Evolutionary conservation across 2,797 vertebrate species (phyloP), one percentile per base, ranked within the genome.

Genomic region (Takifugu ocellatus): DNA sequence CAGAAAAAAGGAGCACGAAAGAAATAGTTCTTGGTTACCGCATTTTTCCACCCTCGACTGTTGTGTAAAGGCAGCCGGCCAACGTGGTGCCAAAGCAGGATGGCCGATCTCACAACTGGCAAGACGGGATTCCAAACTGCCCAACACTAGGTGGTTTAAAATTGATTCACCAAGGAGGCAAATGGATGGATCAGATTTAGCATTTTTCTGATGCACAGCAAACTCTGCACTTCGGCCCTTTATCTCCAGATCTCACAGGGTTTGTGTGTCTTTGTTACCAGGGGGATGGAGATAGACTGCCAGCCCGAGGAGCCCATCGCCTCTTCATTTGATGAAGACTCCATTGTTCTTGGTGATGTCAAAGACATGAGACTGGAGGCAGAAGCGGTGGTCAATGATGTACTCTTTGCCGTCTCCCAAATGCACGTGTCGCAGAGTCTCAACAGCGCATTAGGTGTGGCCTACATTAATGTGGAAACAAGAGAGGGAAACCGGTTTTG

Each of bases 321-420:
- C 15, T 86, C 81, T 2, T 89, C 91, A 21, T 89, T 83, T 52
- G 90, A 92, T 25, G 94, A 94, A 63, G 93, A 92, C 16, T 88
- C 91, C 44, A 81, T 91, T 1, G 90, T 92, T 60, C 92, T 21
- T 26, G 86, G 93, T 0, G 94, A 94, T 0, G 90, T 94, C 60
- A 99, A 98, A 74, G 96, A 99, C 88, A 98, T 99, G 97, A 90
- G 94, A 72, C 63, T 96, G 59, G 97, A 99, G 81, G 97, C 97
- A 0, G 96, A 98, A 69, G 97, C 97, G 0, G 92, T 99, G 47
- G 94, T 99, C 48, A 98, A 89, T 7, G 97, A 99, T 14, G 96
- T 99, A 25, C 88, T 95, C 16, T 99, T 99, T 9, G 95, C 97
- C 0, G 97, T 99, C 3, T 76, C 82, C 36, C 91, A 93, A 80